Base-by-base conservation (phyloP, 2,888 invertebrate species). In the Myathropa florea region DNA sequence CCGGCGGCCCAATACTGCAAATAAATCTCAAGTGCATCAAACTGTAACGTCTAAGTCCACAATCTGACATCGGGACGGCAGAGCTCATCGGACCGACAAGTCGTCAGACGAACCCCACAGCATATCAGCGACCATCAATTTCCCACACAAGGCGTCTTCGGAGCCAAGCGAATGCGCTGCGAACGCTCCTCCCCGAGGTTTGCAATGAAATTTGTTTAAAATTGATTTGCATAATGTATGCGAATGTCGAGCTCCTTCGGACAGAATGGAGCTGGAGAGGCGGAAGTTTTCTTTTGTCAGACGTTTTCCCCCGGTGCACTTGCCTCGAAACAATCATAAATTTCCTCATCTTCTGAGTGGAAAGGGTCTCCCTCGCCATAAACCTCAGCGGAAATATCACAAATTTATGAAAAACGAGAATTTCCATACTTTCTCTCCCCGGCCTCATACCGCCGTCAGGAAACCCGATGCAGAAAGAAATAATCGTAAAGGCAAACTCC, bases 11-110 rank as follows among this genome's bases (percentile, higher is more conserved):
- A n/a, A 23, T 26, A 57, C 12, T 24, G n/a, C 57, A 26, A 59
- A 79, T 64, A 79, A 80, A 73, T 80, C 73, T 46, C 28, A 21
- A 80, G 73, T 55, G 73, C 80, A 80, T 36, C 80, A 80, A 80
- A 36, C 53, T 80, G 80, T 67, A 67, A 67, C 80, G 60, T 67
- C 24, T n/a, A 60, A 12, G 53, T 78, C 75, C 57, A 4, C 39
- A 39, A 18, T 18, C 57, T 57, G 21, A 23, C 57, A 3, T 10
- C 57, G 14, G 12, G n/a, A 53, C 53, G 57, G 14, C 57, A 10
- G 57, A 1, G 24, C 24, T 4, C 57, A 57, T 23, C 57, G 14
- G 24, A 24, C 57, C 57, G 24, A 21, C 55, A 55, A 55, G 55
- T 39, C 39, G 39, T n/a, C 30, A 30, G 30, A 30, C 2, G 30